phyloP scores from a whole-genome alignment of 2,888 invertebrate species.

The Calameuta idolon region DNA sequence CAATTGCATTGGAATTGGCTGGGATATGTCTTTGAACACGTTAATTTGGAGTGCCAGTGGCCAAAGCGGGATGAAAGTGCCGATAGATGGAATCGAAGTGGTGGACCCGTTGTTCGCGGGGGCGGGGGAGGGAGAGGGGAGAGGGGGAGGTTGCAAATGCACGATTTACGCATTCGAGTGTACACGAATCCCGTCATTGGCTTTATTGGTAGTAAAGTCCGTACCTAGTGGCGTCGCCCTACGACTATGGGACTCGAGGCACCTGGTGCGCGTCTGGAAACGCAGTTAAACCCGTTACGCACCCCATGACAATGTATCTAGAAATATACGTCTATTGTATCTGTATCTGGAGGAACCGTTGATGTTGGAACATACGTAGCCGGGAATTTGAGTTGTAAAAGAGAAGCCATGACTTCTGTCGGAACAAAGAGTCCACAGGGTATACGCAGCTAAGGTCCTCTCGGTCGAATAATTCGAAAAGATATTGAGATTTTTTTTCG shows the following conservation, averaged over 20 bases:
- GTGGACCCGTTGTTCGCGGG: slow-evolving; percentile 6
- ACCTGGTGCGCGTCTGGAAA: slow-evolving; percentile 59
- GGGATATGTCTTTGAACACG: slow-evolving; percentile 33
- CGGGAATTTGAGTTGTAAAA: neutral
- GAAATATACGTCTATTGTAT: neutral
- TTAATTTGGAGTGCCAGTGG: slow-evolving; percentile 35
- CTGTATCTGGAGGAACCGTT: neutral
- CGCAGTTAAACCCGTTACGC: slow-evolving; percentile 51
- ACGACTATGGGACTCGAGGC: slow-evolving; percentile 50
- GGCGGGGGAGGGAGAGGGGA: slow-evolving; percentile 11
- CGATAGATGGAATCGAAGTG: slow-evolving; percentile 27
- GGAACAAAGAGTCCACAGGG: neutral
- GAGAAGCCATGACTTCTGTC: neutral
- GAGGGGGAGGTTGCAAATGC: slow-evolving; percentile 38
- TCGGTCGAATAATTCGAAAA: neutral
- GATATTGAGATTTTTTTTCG: neutral
- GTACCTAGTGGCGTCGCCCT: slow-evolving; percentile 38
- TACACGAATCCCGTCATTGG: slow-evolving; percentile 58
- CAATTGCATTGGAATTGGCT: slow-evolving; percentile 28
- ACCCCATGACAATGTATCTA: slow-evolving; percentile 16
- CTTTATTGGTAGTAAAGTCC: slow-evolving; percentile 61
- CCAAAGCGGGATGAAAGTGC: slow-evolving; percentile 26
- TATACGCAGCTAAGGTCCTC: neutral
- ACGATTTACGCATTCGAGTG: slow-evolving; percentile 56
- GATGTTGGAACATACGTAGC: neutral